These are phyloP conservation scores for Crenuchus spilurus DNA, from an alignment of 2,797 vertebrate genomes.

Conservation along the genomic window DNA sequence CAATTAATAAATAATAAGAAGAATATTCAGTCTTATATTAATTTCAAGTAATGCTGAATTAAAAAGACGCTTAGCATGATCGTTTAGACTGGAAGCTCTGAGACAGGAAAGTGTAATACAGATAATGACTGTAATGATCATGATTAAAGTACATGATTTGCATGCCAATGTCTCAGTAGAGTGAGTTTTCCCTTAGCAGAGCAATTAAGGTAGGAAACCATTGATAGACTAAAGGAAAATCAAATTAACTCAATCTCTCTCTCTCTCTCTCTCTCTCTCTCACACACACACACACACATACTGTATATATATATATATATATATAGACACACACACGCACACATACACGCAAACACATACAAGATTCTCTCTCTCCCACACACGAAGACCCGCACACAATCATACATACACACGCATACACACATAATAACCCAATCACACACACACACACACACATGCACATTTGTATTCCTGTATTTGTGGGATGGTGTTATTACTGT, in stretches of 20 bases:
- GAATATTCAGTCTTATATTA: neutral
- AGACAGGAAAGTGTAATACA: neutral
- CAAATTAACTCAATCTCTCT: neutral
- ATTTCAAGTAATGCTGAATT: neutral
- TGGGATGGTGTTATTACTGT: too few relatives aligned
- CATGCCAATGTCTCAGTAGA: neutral
- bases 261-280: neutral
- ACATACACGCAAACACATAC: too few relatives aligned
- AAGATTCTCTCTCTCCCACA: too few relatives aligned
- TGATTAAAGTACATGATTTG: conserved; percentile 10
- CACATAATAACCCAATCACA: neutral
- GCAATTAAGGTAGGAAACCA: neutral
- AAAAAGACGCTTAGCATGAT: neutral
- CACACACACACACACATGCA: neutral
- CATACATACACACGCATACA: too few relatives aligned
- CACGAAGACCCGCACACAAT: too few relatives aligned
- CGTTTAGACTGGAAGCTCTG: neutral
- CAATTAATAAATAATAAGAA: neutral
- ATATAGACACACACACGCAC: too few relatives aligned
- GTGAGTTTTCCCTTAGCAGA: neutral
- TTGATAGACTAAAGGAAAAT: neutral
- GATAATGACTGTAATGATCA: neutral
- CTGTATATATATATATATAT: neutral
- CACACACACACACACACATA: neutral
- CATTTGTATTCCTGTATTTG: too few relatives aligned